Evolutionary conservation across 1,140 invertebrate species (phyloP), one percentile per base, ranked within the genome.

Genomic region (Apis florea): DNA sequence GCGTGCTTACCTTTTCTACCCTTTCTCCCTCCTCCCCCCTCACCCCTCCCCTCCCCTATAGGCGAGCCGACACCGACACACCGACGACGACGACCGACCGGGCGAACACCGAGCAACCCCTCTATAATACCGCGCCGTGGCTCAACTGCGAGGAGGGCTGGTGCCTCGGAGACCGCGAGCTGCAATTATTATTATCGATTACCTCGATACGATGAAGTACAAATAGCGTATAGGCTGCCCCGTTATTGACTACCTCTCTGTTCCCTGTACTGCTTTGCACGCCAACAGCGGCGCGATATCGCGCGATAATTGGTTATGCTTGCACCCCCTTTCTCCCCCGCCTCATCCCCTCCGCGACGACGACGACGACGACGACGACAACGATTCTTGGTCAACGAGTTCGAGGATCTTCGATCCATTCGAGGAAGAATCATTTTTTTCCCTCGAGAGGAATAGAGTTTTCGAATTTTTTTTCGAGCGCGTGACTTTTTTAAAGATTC

Each of bases 161-260:
- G 83, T 83, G 71, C 73, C 79, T 87, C 74, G 54, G 67, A 70
- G 83, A 85, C 75, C 72, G 40, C 83, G 78, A 80, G 71, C 84
- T 83, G 82, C 84, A 89, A 90, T 90, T 91, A 90, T 90, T 90
- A 89, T 90, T 91, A 90, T 91, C 87, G 90, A 91, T 91, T 90
- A 85, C 89, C 75, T 84, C 81, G 84, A 83, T 86, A 89, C 81
- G 87, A 88, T 75, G 82, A 82, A 89, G 84, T 89, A 86, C 87
- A 90, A 89, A 89, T 88, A 89, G 79, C 84, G 83, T 85, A 87
- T 87, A 89, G 82, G 85, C 83, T 83, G 56, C 67, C 63, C 31
- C 83, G 87, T 87, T 88, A 88, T 88, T 85, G 86, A 87, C 86
- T 87, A 69, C 77, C 84, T 84, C 84, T 84, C 78, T 81, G 66